Base-by-base conservation (phyloP, 1,140 invertebrate genomes). In the Penaeus japonicus region DNA sequence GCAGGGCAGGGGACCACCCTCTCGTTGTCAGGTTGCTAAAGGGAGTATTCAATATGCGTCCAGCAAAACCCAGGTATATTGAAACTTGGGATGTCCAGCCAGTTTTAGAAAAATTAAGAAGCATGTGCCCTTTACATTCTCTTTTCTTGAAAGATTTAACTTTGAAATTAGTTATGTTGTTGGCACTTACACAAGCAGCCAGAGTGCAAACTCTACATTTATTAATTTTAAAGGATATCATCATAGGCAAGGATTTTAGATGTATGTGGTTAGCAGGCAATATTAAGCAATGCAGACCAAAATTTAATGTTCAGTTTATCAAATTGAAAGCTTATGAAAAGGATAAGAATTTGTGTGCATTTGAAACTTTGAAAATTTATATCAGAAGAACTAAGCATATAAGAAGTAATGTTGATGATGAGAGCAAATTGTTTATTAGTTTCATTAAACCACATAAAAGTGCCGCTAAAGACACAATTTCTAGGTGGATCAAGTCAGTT, bases 381-480 rank as follows among this genome's bases (percentile, higher is more conserved):
- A 77, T 30, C 18, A 32, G 35, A 30, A 32, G 10, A 32, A 78
- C 35, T 27, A 32, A 77, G 32, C 17, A 18, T n/a, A 27, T 77
- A 24, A 15, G 75, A 17, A 35, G 73, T 27, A 32, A 7, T 12
- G 75, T 30, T 78, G 24, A 78, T 35, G 75, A 78, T n/a, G 35
- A 78, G 18, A 32, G 75, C 10, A 78, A 78, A 12, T 78, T 32
- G 35, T 35, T 78, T 7, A 78, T 32, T 35, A 78, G 75, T 32
- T 12, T 78, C 35, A 78, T 32, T 17, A 81, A 81, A 30, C 79
- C 79, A 81, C 32, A 81, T 30, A 81, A 81, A 81, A 81, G 12
- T 15, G 79, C 32, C 4, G 4, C 79, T n/a, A 81, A 81, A 81
- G 79, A 81, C 17, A 81, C 79, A n/a, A 81, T 81, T 81, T 5